phyloP scores from a whole-genome alignment of 2,797 vertebrate genomes.

The Notamacropus eugenii region DNA sequence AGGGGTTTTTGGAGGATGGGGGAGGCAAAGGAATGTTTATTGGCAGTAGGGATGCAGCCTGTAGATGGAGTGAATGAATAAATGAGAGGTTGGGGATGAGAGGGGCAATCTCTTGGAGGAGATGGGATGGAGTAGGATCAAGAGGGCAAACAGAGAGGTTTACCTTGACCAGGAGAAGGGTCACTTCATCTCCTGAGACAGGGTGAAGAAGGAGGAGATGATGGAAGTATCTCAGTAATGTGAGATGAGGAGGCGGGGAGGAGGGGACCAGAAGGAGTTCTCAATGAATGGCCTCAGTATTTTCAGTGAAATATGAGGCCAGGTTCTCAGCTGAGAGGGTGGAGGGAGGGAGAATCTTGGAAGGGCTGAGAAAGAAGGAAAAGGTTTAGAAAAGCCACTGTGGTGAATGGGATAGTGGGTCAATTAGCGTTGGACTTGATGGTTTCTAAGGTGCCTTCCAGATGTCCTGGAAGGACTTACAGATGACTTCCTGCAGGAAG shows the following conservation, averaged over 20 bases:
- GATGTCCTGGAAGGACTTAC: neutral
- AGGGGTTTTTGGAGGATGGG: too few relatives aligned
- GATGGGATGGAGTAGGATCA: too few relatives aligned
- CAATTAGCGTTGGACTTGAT: neutral
- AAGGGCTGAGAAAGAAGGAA: neutral
- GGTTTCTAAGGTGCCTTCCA: neutral
- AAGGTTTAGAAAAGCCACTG: neutral
- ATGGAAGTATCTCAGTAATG: too few relatives aligned
- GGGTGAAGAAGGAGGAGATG: too few relatives aligned
- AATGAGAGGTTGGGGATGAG: too few relatives aligned
- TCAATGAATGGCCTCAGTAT: neutral
- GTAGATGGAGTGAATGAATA: too few relatives aligned
- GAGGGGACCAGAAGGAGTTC: neutral
- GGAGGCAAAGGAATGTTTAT: too few relatives aligned
- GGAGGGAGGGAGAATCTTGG: neutral
- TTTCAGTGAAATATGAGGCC: neutral
- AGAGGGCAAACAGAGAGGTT: too few relatives aligned
- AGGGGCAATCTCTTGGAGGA: too few relatives aligned
- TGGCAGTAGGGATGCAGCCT: too few relatives aligned
- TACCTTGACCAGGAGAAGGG: too few relatives aligned
- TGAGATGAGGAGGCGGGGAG: neutral
- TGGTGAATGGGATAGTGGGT: neutral
- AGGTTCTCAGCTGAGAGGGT: neutral
- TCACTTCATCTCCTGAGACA: too few relatives aligned
- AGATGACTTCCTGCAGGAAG: neutral